Base-by-base conservation (phyloP, 2,797 vertebrate genomes). In the Acropternis orthonyx region DNA sequence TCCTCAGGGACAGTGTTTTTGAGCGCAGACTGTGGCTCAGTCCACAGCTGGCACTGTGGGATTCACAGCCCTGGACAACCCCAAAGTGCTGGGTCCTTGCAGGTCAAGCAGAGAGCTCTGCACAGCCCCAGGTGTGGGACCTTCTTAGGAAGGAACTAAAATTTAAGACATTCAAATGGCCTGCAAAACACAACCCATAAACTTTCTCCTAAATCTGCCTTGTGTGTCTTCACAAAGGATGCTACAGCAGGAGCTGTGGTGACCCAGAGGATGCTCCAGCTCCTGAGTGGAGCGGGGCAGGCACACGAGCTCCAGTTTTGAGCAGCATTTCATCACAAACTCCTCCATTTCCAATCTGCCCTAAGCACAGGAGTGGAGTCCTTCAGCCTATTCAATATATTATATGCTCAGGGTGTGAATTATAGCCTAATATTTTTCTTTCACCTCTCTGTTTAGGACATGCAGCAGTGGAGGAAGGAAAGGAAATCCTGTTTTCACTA, bases 361-460 rank as follows among this genome's bases (percentile, higher is more conserved):
- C 41, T 10, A 46, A 87, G 82, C 85, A 49, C 7, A 43, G 37
- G 16, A 63, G 49, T n/a, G 34, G 37, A 85, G 48, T 39, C 54
- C 54, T 22, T 63, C 75, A 43, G 67, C 15, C 44, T 69, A 10
- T 19, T 71, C 30, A 12, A 7, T 52, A 9, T n/a, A 52, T 75
- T 89, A 21, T n/a, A 54, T 16, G 39, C 22, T 65, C 43, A 85
- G 48, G 36, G 61, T 78, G 34, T 46, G 44, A 91, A 65, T 49
- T 68, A 79, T 66, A 87, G 68, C 73, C 76, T 66, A 81, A 37
- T 56, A 59, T 56, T 77, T 85, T 77, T 28, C n/a, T 56, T 66
- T 85, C 83, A 76, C 34, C 55, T 74, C 26, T 63, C 43, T 71
- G 23, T 77, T 85, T 32, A 63, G n/a, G 69, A 85, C 61, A 75